Percentiles rank a stretch among this genome's conserved stretches.
These are phyloP conservation scores for Augochlorella aurata DNA, from an alignment of 2,888 invertebrate genomes.

Conservation along the genomic window DNA sequence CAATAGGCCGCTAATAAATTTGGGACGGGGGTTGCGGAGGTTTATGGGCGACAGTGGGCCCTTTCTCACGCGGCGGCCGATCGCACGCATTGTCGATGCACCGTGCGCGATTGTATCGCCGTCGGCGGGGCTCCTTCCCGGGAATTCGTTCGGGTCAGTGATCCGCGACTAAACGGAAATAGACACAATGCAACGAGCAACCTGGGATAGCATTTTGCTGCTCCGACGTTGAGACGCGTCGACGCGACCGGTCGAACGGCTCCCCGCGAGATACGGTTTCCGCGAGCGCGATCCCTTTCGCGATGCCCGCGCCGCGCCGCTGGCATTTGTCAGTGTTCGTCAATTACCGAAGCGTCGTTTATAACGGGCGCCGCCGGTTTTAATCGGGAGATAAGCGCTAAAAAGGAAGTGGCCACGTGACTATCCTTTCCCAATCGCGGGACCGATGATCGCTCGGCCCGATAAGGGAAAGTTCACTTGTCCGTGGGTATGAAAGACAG, in stretches of 20 bases:
- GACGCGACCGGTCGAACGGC: not conserved
- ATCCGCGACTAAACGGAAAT: slow-evolving; percentile 40
- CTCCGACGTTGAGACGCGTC: not conserved
- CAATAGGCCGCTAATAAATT: slow-evolving; percentile 71
- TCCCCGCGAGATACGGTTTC: too few species aligned
- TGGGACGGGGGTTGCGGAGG: slow-evolving; percentile 50
- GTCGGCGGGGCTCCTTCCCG: slow-evolving; percentile 31
- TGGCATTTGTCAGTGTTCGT: slow-evolving; percentile 27
- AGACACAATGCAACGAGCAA: slow-evolving; percentile 16
- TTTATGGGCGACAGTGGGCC: slow-evolving; percentile 65
- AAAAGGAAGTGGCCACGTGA: slow-evolving; percentile 66
- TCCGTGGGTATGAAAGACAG: slow-evolving; percentile 59
- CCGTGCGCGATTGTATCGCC: slow-evolving; percentile 50
- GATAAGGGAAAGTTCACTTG: slow-evolving; percentile 71
- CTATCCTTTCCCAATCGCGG: slow-evolving; percentile 64
- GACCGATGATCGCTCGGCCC: slow-evolving; percentile 62
- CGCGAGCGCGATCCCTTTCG: not conserved
- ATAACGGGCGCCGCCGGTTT: slow-evolving; percentile 29
- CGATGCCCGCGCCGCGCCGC: not conserved
- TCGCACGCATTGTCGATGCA: slow-evolving; percentile 50
- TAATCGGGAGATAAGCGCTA: slow-evolving; percentile 52
- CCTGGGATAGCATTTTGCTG: not conserved
- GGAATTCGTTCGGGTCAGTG: slow-evolving; percentile 46
- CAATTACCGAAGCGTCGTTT: slow-evolving; percentile 51
- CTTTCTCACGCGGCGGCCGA: slow-evolving; percentile 67